Evolutionary conservation across 2,113 vertebrate genomes (phyloP).

Genomic region (Trichomycterus rosablanca): DNA sequence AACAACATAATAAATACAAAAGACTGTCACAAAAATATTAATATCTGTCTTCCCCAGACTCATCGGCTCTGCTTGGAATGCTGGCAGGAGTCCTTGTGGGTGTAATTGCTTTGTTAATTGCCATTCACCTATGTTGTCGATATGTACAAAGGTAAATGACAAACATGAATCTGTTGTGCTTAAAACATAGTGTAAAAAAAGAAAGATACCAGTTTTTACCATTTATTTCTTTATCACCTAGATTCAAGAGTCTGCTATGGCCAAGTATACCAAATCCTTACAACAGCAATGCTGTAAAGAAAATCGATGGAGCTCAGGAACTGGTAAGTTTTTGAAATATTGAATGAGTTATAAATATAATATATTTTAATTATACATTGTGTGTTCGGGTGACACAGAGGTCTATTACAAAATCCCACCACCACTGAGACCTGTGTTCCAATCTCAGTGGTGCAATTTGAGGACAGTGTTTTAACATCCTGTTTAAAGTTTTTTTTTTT

Average conservation of each 20-base stretch:
- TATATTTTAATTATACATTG: background rate
- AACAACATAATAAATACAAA: no score
- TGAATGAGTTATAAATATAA: no score
- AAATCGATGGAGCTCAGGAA: constrained; percentile 52
- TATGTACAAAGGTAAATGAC: constrained; percentile 57
- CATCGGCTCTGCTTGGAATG: background rate
- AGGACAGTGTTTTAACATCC: no score
- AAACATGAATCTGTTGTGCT: background rate
- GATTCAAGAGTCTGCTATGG: constrained; percentile 65
- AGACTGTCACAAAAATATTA: no score
- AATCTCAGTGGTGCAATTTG: no score
- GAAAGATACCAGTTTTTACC: constrained; percentile 17
- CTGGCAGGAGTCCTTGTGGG: constrained; percentile 26
- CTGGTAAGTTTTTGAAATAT: constrained; percentile 51
- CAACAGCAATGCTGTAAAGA: constrained; percentile 70
- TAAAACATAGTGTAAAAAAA: no score
- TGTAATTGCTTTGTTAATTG: constrained; percentile 34
- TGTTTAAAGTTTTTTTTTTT: no score
- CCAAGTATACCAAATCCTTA: constrained; percentile 71
- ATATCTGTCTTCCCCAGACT: constrained; percentile 33
- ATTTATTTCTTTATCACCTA: constrained; percentile 40
- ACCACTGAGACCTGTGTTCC: no score
- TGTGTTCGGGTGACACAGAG: background rate
- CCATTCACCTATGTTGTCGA: constrained; percentile 25
- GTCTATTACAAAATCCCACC: background rate